A percentile compares a stretch with the other conserved stretches of the same genome.
phyloP scores from a whole-genome alignment of 2,797 vertebrate species.

The Squalus acanthias region DNA sequence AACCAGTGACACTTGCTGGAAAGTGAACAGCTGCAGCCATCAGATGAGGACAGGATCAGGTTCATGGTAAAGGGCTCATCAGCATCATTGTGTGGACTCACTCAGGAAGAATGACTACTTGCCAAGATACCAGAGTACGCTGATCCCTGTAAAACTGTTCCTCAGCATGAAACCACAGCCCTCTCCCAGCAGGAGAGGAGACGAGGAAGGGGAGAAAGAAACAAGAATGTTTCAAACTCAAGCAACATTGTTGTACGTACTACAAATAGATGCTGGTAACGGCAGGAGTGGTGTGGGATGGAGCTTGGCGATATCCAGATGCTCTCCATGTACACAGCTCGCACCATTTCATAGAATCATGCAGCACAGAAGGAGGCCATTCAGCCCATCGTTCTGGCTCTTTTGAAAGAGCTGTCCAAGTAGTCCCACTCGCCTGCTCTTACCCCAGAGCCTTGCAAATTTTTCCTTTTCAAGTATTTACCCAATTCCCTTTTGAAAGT shows the following conservation, averaged over 20 bases:
- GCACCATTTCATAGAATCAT: too few species aligned
- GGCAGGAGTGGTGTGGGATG: too few species aligned
- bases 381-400: too few species aligned
- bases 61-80: neutral
- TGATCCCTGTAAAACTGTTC: neutral
- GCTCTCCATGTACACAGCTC: too few species aligned
- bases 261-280: too few species aligned
- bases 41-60: neutral
- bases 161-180: neutral
- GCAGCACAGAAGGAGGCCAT: too few species aligned
- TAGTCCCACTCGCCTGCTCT: too few species aligned
- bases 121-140: neutral
- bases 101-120: neutral
- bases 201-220: neutral
- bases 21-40: neutral
- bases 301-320: too few species aligned
- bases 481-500: neutral
- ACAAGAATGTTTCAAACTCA: neutral
- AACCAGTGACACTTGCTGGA: neutral
- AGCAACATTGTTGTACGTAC: too few species aligned
- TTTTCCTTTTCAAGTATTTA: neutral
- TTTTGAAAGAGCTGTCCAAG: too few species aligned
- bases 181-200: neutral
- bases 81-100: neutral
- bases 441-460: too few species aligned